Evolutionary conservation across 2,888 invertebrate species (phyloP).

Genomic region (Drosophila prostipennis): DNA sequence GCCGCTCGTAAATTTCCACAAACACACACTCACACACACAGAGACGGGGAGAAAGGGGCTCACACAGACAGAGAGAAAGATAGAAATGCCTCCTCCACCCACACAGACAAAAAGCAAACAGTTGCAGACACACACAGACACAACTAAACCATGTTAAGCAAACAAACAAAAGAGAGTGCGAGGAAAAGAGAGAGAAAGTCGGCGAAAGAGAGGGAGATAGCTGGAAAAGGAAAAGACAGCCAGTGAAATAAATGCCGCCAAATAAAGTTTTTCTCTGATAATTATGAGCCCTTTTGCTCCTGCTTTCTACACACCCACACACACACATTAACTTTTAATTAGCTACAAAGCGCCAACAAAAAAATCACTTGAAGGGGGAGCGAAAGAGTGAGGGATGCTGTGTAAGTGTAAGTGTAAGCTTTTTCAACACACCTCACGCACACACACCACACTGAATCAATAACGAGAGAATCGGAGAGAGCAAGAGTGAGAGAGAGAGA

Average conservation of each 20-base stretch:
- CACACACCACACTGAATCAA: constrained; percentile 56
- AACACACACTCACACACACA: constrained; percentile 28
- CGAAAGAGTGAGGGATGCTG: constrained; percentile 24
- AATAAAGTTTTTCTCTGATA: constrained; percentile 73
- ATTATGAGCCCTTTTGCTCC: constrained; percentile 53
- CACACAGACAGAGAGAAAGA: constrained; percentile 28
- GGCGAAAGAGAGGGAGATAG: constrained; percentile 17
- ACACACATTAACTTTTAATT: constrained; percentile 71
- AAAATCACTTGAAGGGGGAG: constrained; percentile 51
- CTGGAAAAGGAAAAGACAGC: constrained; percentile 56
- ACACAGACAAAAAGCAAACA: constrained; percentile 28
- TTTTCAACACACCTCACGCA: constrained; percentile 60
- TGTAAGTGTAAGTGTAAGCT: constrained; percentile 62
- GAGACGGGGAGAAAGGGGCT: constrained; percentile 10
- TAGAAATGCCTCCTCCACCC: constrained; percentile 15
- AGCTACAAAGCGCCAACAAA: constrained; percentile 75
- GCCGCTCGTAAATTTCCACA: constrained; percentile 75
- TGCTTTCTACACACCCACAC: neutral
- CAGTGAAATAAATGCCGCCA: constrained; percentile 41
- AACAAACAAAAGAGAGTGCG: constrained; percentile 62
- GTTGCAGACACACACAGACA: constrained; percentile 18
- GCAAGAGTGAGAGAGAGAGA: neutral
- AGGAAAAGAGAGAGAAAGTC: constrained; percentile 1
- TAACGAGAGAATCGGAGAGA: constrained; percentile 44
- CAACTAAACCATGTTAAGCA: constrained; percentile 78